These are phyloP conservation scores for Eumerus sabulonum DNA, from an alignment of 2,888 invertebrate genomes.

Conservation along the genomic window DNA sequence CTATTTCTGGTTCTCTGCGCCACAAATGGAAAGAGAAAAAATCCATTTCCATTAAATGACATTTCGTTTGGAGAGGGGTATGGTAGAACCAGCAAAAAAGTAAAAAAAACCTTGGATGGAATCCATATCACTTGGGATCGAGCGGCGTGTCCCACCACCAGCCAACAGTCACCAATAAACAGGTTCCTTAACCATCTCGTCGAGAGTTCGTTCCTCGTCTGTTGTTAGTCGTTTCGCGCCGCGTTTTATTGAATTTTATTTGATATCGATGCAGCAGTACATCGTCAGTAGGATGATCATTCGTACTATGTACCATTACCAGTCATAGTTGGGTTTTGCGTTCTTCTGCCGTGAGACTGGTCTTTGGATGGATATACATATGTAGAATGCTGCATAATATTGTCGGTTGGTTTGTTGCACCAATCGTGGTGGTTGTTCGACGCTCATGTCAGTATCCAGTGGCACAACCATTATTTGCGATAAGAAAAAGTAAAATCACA, in stretches of 20 bases:
- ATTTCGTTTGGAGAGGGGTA: conserved; percentile 7
- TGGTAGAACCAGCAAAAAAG: background rate
- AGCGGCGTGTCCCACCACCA: conserved; percentile 38
- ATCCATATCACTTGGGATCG: conserved; percentile 33
- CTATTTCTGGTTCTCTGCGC: conserved; percentile 21
- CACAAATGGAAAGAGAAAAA: conserved; percentile 4
- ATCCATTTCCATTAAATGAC: conserved; percentile 17
- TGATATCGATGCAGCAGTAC: conserved; percentile 45
- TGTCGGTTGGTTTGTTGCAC: background rate
- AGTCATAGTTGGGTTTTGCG: too few species aligned
- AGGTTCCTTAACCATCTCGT: conserved; percentile 34
- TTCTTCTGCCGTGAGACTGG: too few species aligned
- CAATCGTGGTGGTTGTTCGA: conserved; percentile 37
- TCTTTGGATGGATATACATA: background rate
- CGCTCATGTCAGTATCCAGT: conserved; percentile 44
- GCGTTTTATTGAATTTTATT: conserved; percentile 56
- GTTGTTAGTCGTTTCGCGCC: background rate
- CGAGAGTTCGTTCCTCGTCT: background rate
- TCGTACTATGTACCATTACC: too few species aligned
- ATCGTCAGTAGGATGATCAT: background rate
- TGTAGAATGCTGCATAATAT: background rate
- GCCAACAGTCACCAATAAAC: conserved; percentile 50
- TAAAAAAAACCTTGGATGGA: conserved; percentile 14
- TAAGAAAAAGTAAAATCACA: conserved; percentile 56
- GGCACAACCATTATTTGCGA: conserved; percentile 50